These are phyloP conservation scores for Dallia pectoralis DNA, from an alignment of 2,797 vertebrate genomes.

Conservation along the genomic window DNA sequence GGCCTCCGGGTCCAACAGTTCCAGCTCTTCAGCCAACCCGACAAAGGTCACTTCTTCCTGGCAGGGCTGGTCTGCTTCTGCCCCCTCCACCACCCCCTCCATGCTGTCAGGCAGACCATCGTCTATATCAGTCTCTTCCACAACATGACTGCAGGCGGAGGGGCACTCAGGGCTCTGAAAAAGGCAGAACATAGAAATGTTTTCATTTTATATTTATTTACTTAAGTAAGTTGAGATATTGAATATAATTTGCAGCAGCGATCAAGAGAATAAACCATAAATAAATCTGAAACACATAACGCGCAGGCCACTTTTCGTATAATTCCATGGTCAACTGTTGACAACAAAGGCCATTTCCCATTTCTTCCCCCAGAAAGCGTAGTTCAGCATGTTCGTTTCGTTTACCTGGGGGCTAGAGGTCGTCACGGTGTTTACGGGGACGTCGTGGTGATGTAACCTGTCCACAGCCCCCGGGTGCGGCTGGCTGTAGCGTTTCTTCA, in stretches of 20 bases:
- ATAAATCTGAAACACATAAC: neutral
- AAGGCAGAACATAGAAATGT: slow-evolving; percentile 39
- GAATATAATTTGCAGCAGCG: too few species aligned
- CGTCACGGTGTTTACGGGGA: slow-evolving; percentile 74
- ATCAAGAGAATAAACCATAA: neutral
- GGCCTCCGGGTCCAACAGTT: slow-evolving; percentile 63
- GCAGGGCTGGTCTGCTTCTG: slow-evolving; percentile 27
- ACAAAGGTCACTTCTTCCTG: slow-evolving; percentile 55
- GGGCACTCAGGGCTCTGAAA: slow-evolving; percentile 48
- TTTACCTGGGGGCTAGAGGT: slow-evolving; percentile 54
- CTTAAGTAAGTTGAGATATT: too few species aligned
- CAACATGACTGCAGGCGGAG: slow-evolving; percentile 76
- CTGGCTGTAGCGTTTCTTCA: slow-evolving; percentile 91
- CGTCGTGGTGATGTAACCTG: slow-evolving; percentile 66
- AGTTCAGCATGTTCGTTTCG: slow-evolving; percentile 26
- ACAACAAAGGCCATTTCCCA: neutral
- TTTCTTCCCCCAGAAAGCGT: slow-evolving; percentile 7
- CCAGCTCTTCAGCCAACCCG: slow-evolving; percentile 63
- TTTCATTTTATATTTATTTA: too few species aligned
- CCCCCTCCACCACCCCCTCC: slow-evolving; percentile 69
- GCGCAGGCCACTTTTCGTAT: neutral
- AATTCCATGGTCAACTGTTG: neutral
- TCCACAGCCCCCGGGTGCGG: slow-evolving; percentile 77
- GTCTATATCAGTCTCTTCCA: slow-evolving; percentile 72
- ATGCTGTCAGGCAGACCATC: slow-evolving; percentile 65